Conservation (phyloP, 1,140 invertebrate species). For the Spodoptera litura region DNA sequence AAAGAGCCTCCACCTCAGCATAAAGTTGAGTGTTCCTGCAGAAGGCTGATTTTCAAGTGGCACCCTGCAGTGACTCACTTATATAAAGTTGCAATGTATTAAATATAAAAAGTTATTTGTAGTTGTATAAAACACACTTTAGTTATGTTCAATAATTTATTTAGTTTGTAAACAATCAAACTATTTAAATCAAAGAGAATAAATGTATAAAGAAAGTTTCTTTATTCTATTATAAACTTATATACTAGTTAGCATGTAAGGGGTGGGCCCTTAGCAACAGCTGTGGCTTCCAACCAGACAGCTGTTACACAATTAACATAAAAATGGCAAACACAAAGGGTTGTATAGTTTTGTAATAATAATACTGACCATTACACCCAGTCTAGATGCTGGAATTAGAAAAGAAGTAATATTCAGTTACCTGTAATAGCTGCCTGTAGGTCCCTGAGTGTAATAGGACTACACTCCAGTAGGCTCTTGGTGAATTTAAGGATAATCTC, state of each 20-base stretch:
- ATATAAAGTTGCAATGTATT: no score
- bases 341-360: neutral
- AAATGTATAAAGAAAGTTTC: no score
- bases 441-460: slow-evolving; percentile 65
- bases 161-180: no score
- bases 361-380: neutral
- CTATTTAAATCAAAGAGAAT: no score
- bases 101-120: no score
- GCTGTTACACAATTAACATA: slow-evolving; percentile 31
- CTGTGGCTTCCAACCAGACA: slow-evolving; percentile 16
- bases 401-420: slow-evolving; percentile 45
- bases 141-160: no score
- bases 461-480: slow-evolving; percentile 75
- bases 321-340: slow-evolving; percentile 16
- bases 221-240: neutral
- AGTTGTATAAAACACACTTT: no score
- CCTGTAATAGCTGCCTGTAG: slow-evolving; percentile 77
- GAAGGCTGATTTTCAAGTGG: no score
- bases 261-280: neutral
- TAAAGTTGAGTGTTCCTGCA: no score
- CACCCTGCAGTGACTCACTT: no score
- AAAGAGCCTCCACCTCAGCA: no score
- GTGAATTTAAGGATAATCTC: slow-evolving; percentile 78
- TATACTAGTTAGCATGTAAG: neutral
- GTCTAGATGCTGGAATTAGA: no score